Evolutionary conservation across 2,797 vertebrate species (phyloP), one percentile per base, ranked within the genome.

Genomic region (Alauda arvensis): DNA sequence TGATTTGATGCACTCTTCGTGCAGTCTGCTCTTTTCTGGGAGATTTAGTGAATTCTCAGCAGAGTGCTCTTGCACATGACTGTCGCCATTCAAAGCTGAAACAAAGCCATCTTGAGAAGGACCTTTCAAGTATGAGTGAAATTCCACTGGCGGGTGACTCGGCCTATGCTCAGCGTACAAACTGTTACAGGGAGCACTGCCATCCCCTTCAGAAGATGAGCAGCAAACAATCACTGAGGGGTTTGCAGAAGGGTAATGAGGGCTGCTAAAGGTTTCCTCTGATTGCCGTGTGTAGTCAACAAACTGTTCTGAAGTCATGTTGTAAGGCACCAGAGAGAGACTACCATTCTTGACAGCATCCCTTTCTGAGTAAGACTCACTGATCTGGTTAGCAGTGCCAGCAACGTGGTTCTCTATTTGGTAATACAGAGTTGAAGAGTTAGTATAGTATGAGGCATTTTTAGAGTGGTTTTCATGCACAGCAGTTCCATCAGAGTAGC

Each of bases 111-210:
- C 97, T 94, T 97, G 97, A 66, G 96, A 96, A 94, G 98, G 98
- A 95, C 98, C 98, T 98, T 99, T 99, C 96, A 99, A 97, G 97
- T 98, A 99, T 55, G 98, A 98, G 82, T 98, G 98, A 95, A 99
- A 98, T 95, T 98, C 98, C 90, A 98, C 97, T 95, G 97, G 98
- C 23, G 97, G 96, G 94, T 97, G 97, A 80, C 61, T 94, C 33
- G 97, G 96, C 28, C 97, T 96, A 57, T 98, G 98, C 88, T 98
- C 98, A 8, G 91, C 76, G 61, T 98, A 98, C 14, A 97, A 95
- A 67, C 94, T 96, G 94, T 96, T 98, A 89, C 98, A 97, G 66
- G 96, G 93, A 85, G 93, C 85, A 46, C 96, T 95, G 79, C 97
- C 96, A 56, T 99, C 98, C 34, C 95, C 97, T 79, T 99, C 98